These are phyloP conservation scores for Apogon talboti DNA, from an alignment of 2,797 vertebrate genomes.

Conservation along the genomic window DNA sequence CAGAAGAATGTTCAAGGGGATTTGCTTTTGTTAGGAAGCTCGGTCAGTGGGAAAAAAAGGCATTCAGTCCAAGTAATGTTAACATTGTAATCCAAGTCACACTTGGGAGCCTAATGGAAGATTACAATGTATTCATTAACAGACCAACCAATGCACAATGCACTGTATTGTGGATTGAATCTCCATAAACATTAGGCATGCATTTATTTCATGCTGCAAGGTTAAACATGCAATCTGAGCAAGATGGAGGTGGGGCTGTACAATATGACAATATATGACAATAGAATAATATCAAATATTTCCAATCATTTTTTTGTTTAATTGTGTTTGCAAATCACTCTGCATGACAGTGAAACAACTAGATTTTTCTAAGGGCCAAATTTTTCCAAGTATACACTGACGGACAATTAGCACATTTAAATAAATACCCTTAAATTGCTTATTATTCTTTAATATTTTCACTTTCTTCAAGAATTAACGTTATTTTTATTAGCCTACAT, in stretches of 20 bases:
- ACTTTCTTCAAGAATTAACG: too few species aligned
- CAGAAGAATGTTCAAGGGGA: neutral
- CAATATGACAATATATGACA: too few species aligned
- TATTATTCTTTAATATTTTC: too few species aligned
- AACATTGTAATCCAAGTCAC: slow-evolving; percentile 50
- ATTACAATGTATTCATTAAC: slow-evolving; percentile 41
- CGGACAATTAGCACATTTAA: too few species aligned
- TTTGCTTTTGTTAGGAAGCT: slow-evolving; percentile 33
- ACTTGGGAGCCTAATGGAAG: neutral
- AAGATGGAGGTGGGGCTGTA: neutral
- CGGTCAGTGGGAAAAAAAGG: slow-evolving; percentile 19
- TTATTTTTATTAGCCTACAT: too few species aligned
- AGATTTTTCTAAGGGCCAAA: too few species aligned
- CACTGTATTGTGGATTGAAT: slow-evolving; percentile 19
- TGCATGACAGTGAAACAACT: too few species aligned
- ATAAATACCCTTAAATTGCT: too few species aligned
- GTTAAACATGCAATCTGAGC: slow-evolving; percentile 51
- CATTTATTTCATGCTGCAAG: slow-evolving; percentile 39
- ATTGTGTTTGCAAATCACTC: too few species aligned
- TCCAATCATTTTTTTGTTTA: too few species aligned
- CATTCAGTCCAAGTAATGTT: slow-evolving; percentile 14
- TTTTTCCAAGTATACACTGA: too few species aligned
- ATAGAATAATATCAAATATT: too few species aligned
- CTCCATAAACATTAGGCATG: slow-evolving; percentile 13
- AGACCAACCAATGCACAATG: slow-evolving; percentile 25